Conservation (phyloP, 2,888 invertebrate genomes). For the Platypus cylindrus region DNA sequence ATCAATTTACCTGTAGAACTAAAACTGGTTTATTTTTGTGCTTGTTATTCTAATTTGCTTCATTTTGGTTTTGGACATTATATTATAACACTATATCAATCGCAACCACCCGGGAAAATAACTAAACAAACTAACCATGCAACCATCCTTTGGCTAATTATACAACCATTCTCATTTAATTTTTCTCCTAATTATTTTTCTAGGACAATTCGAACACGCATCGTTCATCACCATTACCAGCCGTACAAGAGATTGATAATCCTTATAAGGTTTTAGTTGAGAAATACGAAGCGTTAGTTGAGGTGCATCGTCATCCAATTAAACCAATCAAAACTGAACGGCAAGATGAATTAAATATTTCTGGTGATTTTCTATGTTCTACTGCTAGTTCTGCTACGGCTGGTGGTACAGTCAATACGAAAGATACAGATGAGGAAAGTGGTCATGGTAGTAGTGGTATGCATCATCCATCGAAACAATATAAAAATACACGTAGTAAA, state of each 20-base stretch:
- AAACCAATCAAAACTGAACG: constrained; percentile 34
- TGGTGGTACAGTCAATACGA: too few relatives aligned
- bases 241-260: constrained; percentile 39
- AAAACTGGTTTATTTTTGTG: too few relatives aligned
- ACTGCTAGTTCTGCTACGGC: constrained; percentile 45
- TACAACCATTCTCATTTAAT: too few relatives aligned
- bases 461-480: constrained; percentile 31
- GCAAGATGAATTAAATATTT: constrained; percentile 65
- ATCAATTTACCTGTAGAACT: too few relatives aligned
- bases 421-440: constrained; percentile 53
- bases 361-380: constrained; percentile 49
- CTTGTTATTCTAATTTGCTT: too few relatives aligned
- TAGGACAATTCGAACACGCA: constrained; percentile 13
- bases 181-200: too few relatives aligned
- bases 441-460: constrained; percentile 46
- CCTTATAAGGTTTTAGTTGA: constrained; percentile 71
- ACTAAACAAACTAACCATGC: too few relatives aligned
- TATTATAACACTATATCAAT: too few relatives aligned
- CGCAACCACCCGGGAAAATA: too few relatives aligned
- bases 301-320: constrained; percentile 57
- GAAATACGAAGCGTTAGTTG: constrained; percentile 72
- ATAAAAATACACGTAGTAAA: constrained; percentile 40
- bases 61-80: too few relatives aligned
- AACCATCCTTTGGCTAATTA: too few relatives aligned
- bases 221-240: constrained; percentile 18